Conservation (phyloP, 2,888 invertebrate species). For the Diarsia brunnea region DNA sequence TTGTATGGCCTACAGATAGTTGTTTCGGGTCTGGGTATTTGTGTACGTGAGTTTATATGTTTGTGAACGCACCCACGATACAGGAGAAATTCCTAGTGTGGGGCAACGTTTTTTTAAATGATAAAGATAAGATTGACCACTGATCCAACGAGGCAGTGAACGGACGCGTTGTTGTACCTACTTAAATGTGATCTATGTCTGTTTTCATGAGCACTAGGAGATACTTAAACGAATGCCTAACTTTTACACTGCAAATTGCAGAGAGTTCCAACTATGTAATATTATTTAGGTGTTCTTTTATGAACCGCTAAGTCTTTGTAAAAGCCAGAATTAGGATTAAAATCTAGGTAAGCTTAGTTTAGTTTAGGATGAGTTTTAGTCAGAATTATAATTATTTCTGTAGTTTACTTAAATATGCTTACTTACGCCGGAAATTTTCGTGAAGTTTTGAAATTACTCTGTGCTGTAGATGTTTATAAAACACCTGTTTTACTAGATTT, state of each 20-base stretch:
- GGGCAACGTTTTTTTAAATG: too few species aligned
- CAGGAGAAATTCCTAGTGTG: too few species aligned
- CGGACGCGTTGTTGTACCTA: neutral
- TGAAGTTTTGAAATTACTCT: neutral
- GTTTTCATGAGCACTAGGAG: neutral
- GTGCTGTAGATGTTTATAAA: neutral
- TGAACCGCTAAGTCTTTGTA: neutral
- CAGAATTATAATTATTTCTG: neutral
- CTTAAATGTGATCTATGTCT: neutral
- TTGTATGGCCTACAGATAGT: too few species aligned
- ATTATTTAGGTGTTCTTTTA: neutral
- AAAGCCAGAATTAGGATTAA: slow-evolving; percentile 4
- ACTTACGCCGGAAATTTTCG: neutral
- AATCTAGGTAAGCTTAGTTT: neutral
- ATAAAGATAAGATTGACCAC: too few species aligned
- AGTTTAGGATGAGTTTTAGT: neutral
- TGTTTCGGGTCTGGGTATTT: too few species aligned
- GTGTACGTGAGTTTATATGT: too few species aligned
- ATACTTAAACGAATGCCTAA: neutral
- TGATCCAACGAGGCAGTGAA: too few species aligned
- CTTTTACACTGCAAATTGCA: neutral
- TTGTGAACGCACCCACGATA: too few species aligned
- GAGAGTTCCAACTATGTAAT: neutral
- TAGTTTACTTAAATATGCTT: slow-evolving; percentile 1
- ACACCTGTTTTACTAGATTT: neutral